phyloP scores from a whole-genome alignment of 2,113 vertebrate species.

The Morone chrysops region DNA sequence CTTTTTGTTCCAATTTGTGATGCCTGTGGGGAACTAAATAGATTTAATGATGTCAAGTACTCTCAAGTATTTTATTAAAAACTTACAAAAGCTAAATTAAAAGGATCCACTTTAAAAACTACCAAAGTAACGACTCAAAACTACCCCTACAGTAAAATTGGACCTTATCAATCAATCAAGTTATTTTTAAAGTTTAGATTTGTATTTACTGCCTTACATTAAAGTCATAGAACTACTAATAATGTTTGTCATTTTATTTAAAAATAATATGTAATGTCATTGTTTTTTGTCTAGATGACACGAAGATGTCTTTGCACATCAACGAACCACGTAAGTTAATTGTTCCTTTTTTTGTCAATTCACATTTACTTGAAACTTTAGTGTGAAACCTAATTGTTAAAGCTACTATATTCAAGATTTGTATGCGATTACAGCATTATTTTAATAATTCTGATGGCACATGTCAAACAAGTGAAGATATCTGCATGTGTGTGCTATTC shows the following conservation, averaged over 20 bases:
- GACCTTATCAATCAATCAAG: not conserved
- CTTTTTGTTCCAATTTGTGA: too few relatives aligned
- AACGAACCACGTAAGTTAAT: slow-evolving; percentile 87
- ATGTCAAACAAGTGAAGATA: not conserved
- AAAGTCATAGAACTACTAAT: too few relatives aligned
- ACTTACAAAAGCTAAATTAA: not conserved
- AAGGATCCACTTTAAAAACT: not conserved
- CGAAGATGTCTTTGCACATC: slow-evolving; percentile 89
- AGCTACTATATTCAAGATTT: not conserved
- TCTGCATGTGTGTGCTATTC: not conserved
- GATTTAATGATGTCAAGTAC: not conserved
- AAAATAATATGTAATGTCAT: not conserved
- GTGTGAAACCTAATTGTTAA: not conserved
- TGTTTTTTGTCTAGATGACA: slow-evolving; percentile 84
- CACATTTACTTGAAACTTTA: not conserved
- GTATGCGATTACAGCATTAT: too few relatives aligned
- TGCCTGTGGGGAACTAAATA: not conserved
- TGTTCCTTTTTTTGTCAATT: not conserved
- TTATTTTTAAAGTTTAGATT: not conserved
- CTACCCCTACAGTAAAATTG: not conserved
- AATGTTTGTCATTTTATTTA: not conserved
- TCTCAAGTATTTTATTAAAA: not conserved
- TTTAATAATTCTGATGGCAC: not conserved
- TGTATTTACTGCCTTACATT: not conserved
- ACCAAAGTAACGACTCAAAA: not conserved